Base-by-base conservation (phyloP, 2,797 vertebrate genomes). In the Leptatherina wallacei region DNA sequence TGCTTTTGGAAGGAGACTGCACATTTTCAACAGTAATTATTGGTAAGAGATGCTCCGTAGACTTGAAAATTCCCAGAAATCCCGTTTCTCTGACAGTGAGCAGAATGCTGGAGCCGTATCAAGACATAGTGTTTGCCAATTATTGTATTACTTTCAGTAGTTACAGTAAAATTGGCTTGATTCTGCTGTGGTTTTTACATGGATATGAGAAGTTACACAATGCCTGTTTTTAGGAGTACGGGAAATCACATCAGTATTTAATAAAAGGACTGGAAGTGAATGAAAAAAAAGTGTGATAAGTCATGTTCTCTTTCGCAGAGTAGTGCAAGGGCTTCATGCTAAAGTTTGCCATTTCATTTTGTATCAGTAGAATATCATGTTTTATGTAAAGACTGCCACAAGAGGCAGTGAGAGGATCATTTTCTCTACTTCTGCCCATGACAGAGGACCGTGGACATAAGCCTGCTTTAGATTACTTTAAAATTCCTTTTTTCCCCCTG, bases 41-140 rank as follows among this genome's bases (percentile, higher is more conserved):
- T 84, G 62, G 61, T 80, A 67, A 82, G 81, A 71, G 74, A 81
- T 42, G 32, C 56, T 44, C 52, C 67, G 54, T 74, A 65, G 74
- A 84, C 65, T 60, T 71, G 83, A 69, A 80, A 77, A 36, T 91
- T 91, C 88, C 85, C 86, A 84, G 85, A 90, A 91, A 89, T 82
- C 44, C 38, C 65, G 36, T 58, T 80, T 30, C 33, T 62, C 51
- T 89, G 87, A 92, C 88, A 78, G 65, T 84, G 70, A 88, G 71
- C 87, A 91, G 86, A 88, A 78, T 71, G 67, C 77, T 90, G 88
- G 84, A 83, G 36, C 74, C 64, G 56, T 70, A 78, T 73, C 85
- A 84, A 78, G 74, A 69, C 77, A 77, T 57, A 13, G 33, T 75
- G 61, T 70, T 81, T 79, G 83, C 78, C 84, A 91, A 89, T 88